phyloP scores from a whole-genome alignment of 2,888 invertebrate species.

The Cinara cedri region DNA sequence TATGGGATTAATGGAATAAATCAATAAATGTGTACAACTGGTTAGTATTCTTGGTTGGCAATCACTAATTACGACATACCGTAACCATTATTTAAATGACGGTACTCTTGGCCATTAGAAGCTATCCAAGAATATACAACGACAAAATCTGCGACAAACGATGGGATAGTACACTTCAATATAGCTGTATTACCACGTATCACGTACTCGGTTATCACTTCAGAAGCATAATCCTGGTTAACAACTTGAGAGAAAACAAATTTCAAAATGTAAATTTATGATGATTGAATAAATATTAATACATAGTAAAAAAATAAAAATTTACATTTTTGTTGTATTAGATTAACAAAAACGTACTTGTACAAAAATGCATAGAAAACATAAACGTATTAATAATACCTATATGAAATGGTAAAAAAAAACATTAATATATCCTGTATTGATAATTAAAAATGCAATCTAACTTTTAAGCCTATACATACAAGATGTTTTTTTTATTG shows the following conservation, averaged over 20 bases:
- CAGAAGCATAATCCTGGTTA: conserved; percentile 75
- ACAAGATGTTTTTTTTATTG: not conserved
- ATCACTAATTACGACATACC: conserved; percentile 61
- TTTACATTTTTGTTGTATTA: too few species aligned
- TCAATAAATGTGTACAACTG: not conserved
- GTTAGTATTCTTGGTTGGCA: not conserved
- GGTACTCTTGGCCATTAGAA: conserved; percentile 67
- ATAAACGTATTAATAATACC: too few species aligned
- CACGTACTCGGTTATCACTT: conserved; percentile 76
- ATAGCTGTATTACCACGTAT: conserved; percentile 76
- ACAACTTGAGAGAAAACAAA: conserved; percentile 67
- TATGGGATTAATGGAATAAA: not conserved
- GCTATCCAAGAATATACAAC: conserved; percentile 76
- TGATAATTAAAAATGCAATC: too few species aligned
- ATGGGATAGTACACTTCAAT: conserved; percentile 76
- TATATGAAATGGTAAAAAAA: too few species aligned
- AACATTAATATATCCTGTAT: too few species aligned
- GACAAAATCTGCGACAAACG: conserved; percentile 77
- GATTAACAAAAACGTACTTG: too few species aligned
- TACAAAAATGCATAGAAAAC: too few species aligned
- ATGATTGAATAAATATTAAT: too few species aligned
- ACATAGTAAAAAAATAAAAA: too few species aligned
- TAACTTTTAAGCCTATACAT: not conserved
- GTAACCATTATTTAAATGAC: conserved; percentile 66
- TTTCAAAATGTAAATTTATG: not conserved